Conservation (phyloP, 2,888 invertebrate species). For the Limenitis camilla region DNA sequence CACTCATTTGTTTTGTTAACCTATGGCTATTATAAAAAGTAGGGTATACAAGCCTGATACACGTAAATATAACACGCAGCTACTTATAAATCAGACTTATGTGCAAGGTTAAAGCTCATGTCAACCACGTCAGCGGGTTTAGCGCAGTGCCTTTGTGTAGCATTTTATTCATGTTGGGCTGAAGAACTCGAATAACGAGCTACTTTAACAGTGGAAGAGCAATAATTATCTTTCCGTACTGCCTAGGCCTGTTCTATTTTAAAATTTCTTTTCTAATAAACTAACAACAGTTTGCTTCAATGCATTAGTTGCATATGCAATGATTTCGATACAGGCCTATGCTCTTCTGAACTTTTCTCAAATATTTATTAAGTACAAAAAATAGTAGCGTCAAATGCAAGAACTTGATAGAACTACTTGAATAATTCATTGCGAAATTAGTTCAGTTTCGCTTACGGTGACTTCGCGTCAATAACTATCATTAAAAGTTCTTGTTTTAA, state of each 20-base stretch:
- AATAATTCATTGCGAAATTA: too few species aligned
- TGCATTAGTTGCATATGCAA: background rate
- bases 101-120: constrained; percentile 15
- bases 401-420: too few species aligned
- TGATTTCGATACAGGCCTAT: too few species aligned
- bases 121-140: constrained; percentile 23
- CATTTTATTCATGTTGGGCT: constrained; percentile 20
- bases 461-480: too few species aligned
- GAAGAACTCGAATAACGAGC: constrained; percentile 20
- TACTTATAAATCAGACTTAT: constrained; percentile 14
- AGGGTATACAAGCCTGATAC: constrained; percentile 1
- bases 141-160: constrained; percentile 23
- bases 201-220: constrained; percentile 18
- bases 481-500: too few species aligned
- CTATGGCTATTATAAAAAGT: constrained; percentile 16
- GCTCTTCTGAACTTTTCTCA: too few species aligned
- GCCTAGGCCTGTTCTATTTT: constrained; percentile 4
- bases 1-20: constrained; percentile 2
- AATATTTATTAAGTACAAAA: too few species aligned
- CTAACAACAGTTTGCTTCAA: background rate
- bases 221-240: constrained; percentile 16
- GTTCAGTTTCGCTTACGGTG: too few species aligned
- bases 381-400: too few species aligned
- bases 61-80: background rate
- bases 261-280: constrained; percentile 9